Conservation (phyloP, 2,113 vertebrate genomes). For the Oncorhynchus gorbuscha region DNA sequence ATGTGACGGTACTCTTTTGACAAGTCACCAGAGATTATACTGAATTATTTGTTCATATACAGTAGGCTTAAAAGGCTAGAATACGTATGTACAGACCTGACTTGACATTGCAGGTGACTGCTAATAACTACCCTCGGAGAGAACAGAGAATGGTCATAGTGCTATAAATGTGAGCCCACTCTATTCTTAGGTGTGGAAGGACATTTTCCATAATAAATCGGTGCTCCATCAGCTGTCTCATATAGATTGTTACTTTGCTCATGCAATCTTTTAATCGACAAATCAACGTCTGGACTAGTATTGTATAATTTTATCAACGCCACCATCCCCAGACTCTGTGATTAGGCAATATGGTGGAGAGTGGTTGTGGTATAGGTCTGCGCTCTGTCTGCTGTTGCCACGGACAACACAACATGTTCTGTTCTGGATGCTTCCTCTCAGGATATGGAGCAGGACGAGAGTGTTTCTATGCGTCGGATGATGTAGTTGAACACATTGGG, state of each 20-base stretch:
- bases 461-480: constrained; percentile 60
- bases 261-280: constrained; percentile 58
- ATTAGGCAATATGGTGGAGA: not conserved
- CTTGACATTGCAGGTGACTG: constrained; percentile 27
- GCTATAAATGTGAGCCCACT: constrained; percentile 29
- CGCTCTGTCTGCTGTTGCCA: not conserved
- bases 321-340: constrained; percentile 10
- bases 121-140: constrained; percentile 31
- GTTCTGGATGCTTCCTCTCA: constrained; percentile 57
- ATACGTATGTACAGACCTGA: constrained; percentile 44
- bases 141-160: constrained; percentile 1
- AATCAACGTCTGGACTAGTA: constrained; percentile 57
- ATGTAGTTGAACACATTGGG: constrained; percentile 62
- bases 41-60: not conserved
- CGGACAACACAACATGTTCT: not conserved
- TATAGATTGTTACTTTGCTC: constrained; percentile 48
- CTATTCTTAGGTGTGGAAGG: constrained; percentile 24
- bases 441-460: constrained; percentile 65
- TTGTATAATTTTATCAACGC: constrained; percentile 72
- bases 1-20: too few species aligned
- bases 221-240: constrained; percentile 35
- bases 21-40: too few species aligned
- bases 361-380: not conserved
- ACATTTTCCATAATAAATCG: constrained; percentile 28
- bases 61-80: constrained; percentile 21